Evolutionary conservation across 2,797 vertebrate genomes (phyloP), one percentile per base, ranked within the genome.

Genomic region (Cryptoblepharus egeriae): DNA sequence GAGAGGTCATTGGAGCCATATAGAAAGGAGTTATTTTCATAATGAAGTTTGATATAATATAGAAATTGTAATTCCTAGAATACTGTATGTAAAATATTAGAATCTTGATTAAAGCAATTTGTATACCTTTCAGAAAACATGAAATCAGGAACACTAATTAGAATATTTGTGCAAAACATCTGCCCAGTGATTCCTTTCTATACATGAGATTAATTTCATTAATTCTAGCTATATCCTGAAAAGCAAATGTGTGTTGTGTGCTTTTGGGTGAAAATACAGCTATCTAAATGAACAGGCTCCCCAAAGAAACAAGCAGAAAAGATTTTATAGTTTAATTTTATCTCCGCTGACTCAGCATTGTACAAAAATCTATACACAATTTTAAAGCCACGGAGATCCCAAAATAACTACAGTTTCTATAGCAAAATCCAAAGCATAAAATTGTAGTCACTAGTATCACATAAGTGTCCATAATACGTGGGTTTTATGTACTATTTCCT

Each of bases 121-220:
- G 94, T 84, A 93, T 77, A 85, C 81, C 90, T 95, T 93, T 93
- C 93, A 94, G 92, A 83, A 93, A 96, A 93, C 89, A 93, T 93
- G 93, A 92, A 94, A 91, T 92, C 88, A 84, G 86, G 32, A 76
- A 92, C 92, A 94, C 93, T 94, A 92, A 94, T 95, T 92, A 94
- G 90, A 91, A 81, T 92, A 84, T 94, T 93, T 92, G 75, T 79
- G 73, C 81, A 81, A 84, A 92, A 82, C 79, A 88, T 80, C 91
- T 89, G 68, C 78, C 15, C 88, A 80, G 88, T 0, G 3, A 89
- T 88, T 90, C 86, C 88, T 92, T 88, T 87, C 89, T 88, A 89
- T 86, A 84, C 90, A 82, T 88, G 87, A 83, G 88, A 90, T 90
- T 89, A 86, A 84, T 91, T 91, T 92, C 87, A 93, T 94, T 95